phyloP scores from a whole-genome alignment of 2,113 vertebrate genomes.

The Galeopterus variegatus region DNA sequence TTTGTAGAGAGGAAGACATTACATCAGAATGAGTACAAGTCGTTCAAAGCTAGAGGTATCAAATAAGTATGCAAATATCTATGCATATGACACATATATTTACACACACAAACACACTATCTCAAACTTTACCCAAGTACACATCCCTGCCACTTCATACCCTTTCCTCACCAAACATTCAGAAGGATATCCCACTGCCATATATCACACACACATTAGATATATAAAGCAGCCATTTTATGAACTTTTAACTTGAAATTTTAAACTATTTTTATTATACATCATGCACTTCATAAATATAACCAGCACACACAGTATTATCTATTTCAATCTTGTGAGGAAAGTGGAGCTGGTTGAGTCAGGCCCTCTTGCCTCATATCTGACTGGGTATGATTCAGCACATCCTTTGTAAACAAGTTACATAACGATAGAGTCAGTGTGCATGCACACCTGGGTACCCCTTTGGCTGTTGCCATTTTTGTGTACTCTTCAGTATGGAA shows the following conservation, averaged over 20 bases:
- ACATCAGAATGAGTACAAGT: not conserved
- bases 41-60: not conserved
- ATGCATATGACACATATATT: not conserved
- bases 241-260: conserved; percentile 33
- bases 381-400: no score
- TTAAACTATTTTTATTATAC: not conserved
- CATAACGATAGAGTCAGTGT: no score
- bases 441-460: no score
- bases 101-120: not conserved
- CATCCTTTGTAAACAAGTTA: no score
- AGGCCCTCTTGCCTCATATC: no score
- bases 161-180: not conserved
- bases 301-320: not conserved
- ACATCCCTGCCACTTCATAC: not conserved
- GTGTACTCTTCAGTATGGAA: no score
- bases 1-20: not conserved
- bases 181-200: not conserved
- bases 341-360: no score
- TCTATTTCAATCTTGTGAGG: not conserved
- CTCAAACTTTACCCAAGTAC: not conserved
- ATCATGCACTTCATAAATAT: not conserved
- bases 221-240: not conserved
- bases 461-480: no score
- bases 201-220: not conserved
- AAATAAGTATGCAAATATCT: conserved; percentile 9